Evolutionary conservation across 2,888 invertebrate genomes (phyloP), one percentile per base, ranked within the genome.

Genomic region (Alsophila aescularia): DNA sequence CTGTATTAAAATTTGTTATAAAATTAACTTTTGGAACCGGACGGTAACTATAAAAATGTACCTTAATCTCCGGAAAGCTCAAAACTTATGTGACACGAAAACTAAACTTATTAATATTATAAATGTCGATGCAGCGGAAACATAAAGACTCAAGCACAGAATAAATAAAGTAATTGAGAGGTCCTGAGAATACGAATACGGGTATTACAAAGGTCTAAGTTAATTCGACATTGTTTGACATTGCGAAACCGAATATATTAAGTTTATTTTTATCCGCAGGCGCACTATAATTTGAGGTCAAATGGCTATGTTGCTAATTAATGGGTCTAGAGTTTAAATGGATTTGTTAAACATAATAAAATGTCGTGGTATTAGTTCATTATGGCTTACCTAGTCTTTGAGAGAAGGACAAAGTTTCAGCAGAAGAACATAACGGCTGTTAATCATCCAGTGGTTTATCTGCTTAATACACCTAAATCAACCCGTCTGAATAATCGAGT

Each of bases 141-240:
- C 62, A 58, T 62, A 54, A 62, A 60, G 8, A 39, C 41, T 21
- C 7, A 6, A 12, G 12, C n/a, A 43, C 27, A n/a, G n/a, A n/a
- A n/a, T n/a, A 5, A 7, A 6, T 24, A 5, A 5, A 7, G 3
- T 7, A 8, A 8, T 39, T 31, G 4, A 35, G 12, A 37, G 16
- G 9, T 35, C 36, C 39, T n/a, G 15, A 36, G 16, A 47, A 31
- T 39, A 14, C 31, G 10, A 27, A 52, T 53, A 50, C 45, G 39
- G 48, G 39, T 54, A 34, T 32, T 31, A 32, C 35, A 12, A 32
- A 59, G 54, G 57, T 59, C 49, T 42, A 10, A 32, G 29, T 10
- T 41, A 48, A 53, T 34, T 45, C 45, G 58, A 62, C 62, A 48
- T 64, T 64, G 62, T 29, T 52, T 62, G 60, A 62, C 60, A 57